phyloP scores from a whole-genome alignment of 2,888 invertebrate genomes.

The Argyra leucocephala region DNA sequence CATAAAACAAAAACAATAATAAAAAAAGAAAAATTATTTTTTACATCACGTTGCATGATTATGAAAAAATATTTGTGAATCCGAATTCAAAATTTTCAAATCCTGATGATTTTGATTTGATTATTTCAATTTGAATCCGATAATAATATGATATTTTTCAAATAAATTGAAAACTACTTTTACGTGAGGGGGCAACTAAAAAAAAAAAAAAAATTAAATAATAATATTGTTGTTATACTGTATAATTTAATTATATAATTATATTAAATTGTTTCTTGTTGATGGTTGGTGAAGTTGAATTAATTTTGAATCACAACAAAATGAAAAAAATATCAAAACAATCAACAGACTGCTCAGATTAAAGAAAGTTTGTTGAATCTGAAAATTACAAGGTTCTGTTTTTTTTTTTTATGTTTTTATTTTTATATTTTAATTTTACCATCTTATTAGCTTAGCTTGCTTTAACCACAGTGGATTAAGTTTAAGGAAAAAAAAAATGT shows the following conservation, averaged over 20 bases:
- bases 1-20: too few relatives aligned
- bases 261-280: neutral
- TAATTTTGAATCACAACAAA: too few relatives aligned
- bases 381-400: too few relatives aligned
- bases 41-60: slow-evolving; percentile 1
- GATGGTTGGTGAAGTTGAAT: neutral
- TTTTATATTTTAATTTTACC: too few relatives aligned
- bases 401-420: too few relatives aligned
- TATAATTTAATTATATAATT: neutral
- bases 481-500: neutral
- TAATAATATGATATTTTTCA: neutral
- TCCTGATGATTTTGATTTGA: neutral
- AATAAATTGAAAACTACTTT: neutral
- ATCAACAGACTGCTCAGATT: too few relatives aligned
- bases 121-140: slow-evolving; percentile 6
- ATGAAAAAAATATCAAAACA: too few relatives aligned
- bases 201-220: too few relatives aligned
- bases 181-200: slow-evolving; percentile 1
- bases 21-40: too few relatives aligned
- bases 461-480: too few relatives aligned
- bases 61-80: neutral
- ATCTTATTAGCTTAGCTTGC: too few relatives aligned
- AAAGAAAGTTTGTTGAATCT: too few relatives aligned
- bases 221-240: neutral
- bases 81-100: neutral